These are phyloP conservation scores for Platerodrilus igneus DNA, from an alignment of 2,888 invertebrate genomes.

Conservation along the genomic window DNA sequence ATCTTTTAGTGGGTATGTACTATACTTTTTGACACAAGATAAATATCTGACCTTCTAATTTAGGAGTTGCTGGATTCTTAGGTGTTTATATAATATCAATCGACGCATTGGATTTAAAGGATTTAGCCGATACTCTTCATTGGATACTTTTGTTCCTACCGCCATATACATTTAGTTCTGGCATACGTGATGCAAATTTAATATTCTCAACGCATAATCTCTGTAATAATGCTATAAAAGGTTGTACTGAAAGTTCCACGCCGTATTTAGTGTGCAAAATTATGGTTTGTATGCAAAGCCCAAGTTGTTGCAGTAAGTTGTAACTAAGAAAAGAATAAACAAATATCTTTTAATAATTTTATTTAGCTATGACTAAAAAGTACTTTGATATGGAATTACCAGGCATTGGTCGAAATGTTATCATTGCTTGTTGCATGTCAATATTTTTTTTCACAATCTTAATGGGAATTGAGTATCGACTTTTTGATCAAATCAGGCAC, in stretches of 20 bases:
- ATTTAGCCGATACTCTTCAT: conserved; percentile 58
- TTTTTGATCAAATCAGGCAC: conserved; percentile 52
- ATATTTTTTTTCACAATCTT: conserved; percentile 57
- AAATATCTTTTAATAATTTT: too few relatives aligned
- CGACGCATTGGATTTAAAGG: conserved; percentile 55
- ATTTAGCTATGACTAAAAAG: too few relatives aligned
- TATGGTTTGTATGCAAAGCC: conserved; percentile 53
- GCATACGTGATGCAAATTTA: too few relatives aligned
- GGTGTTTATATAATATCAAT: conserved; percentile 63
- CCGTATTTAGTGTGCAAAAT: too few relatives aligned
- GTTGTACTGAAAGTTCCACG: too few relatives aligned
- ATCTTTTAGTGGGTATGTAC: conserved; percentile 63
- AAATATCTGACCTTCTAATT: conserved; percentile 27
- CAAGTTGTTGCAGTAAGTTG: conserved; percentile 14
- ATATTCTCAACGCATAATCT: too few relatives aligned
- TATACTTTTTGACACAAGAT: not conserved
- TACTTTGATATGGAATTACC: too few relatives aligned
- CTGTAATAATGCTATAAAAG: too few relatives aligned
- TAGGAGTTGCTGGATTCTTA: conserved; percentile 67
- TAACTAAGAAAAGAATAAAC: not conserved
- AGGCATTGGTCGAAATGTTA: conserved; percentile 65
- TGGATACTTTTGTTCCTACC: too few relatives aligned
- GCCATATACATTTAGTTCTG: too few relatives aligned
- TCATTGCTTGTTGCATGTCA: conserved; percentile 56
- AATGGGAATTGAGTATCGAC: conserved; percentile 59